Evolutionary conservation across 1,140 invertebrate genomes (phyloP), one percentile per base, ranked within the genome.

Genomic region (Diachasmimorpha longicaudata): DNA sequence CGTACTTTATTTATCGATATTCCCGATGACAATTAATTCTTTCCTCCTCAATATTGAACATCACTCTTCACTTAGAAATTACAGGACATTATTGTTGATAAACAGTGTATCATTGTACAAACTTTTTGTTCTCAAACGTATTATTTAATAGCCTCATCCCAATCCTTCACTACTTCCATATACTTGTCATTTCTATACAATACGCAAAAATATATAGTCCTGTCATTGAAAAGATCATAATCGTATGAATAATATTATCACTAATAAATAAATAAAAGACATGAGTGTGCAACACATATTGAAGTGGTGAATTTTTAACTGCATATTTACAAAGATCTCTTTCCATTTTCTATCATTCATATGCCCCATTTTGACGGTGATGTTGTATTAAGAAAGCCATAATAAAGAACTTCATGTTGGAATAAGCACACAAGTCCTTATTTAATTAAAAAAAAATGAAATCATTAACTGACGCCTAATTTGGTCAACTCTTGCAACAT

Each of bases 51-150:
- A 42, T 42, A 42, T 42, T 42, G 39, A 42, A 42, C 39, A 42
- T 42, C 11, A 13, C 39, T 42, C 39, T 11, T 42, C 39, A 42
- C 48, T 19, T 19, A 52, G 6, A 52, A 52, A 52, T 52, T 16
- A 52, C 48, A 46, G 21, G 37, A 42, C 67, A 70, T 70, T 39
- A 69, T 69, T 55, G 67, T 55, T 68, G 39, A 52, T 66, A 36
- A 76, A 76, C 75, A 72, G 52, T 72, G 52, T 36, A 55, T 77
- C 58, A 75, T 74, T 79, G 76, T 76, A 81, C 48, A 79, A 80
- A 77, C 46, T n/a, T 52, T 19, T 46, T 21, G 70, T 55, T 31
- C 44, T 72, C 36, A 19, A 39, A 31, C 37, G 9, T 63, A 72
- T 71, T 48, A 72, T 46, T 67, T 42, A 46, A n/a, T 37, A 13